These are phyloP conservation scores for Xenopus borealis DNA, from an alignment of 2,113 vertebrate genomes.

Conservation along the genomic window DNA sequence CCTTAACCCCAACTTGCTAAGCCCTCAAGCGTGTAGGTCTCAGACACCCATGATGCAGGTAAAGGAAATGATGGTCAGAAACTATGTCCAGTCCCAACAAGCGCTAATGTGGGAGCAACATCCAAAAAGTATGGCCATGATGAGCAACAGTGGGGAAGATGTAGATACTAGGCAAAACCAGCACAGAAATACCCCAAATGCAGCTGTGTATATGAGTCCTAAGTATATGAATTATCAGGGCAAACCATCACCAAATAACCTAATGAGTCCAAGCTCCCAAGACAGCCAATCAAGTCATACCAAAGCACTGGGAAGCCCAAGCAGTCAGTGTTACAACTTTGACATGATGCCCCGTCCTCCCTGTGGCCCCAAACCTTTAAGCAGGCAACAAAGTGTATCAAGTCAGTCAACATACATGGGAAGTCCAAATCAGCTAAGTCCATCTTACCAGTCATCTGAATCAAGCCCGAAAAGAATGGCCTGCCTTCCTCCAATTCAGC, in stretches of 20 bases:
- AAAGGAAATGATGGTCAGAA: slow-evolving; percentile 90
- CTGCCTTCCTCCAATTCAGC: slow-evolving; percentile 65
- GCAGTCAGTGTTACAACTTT: slow-evolving; percentile 66
- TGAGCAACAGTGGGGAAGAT: slow-evolving; percentile 51
- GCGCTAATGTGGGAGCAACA: slow-evolving; percentile 86
- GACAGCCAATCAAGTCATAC: slow-evolving; percentile 47
- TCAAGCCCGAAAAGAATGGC: slow-evolving; percentile 56
- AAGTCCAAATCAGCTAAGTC: slow-evolving; percentile 66
- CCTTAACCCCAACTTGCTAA: slow-evolving; percentile 59
- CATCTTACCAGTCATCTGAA: slow-evolving; percentile 58
- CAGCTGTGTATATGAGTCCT: slow-evolving; percentile 54
- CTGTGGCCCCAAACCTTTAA: slow-evolving; percentile 64
- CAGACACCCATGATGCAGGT: slow-evolving; percentile 81
- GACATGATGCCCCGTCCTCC: slow-evolving; percentile 77
- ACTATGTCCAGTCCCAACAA: slow-evolving; percentile 92
- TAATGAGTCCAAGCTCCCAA: slow-evolving; percentile 39
- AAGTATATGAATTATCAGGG: slow-evolving; percentile 55
- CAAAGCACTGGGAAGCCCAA: slow-evolving; percentile 64
- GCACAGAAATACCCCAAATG: slow-evolving; percentile 61
- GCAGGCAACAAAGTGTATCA: slow-evolving; percentile 65
- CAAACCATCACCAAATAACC: slow-evolving; percentile 40
- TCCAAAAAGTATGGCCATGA: slow-evolving; percentile 51
- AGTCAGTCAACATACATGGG: slow-evolving; percentile 62
- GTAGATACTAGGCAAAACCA: slow-evolving; percentile 63
- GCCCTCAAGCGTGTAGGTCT: slow-evolving; percentile 51